These are phyloP conservation scores for Procambarus virginalis DNA, from an alignment of 1,140 invertebrate species.

Conservation along the genomic window DNA sequence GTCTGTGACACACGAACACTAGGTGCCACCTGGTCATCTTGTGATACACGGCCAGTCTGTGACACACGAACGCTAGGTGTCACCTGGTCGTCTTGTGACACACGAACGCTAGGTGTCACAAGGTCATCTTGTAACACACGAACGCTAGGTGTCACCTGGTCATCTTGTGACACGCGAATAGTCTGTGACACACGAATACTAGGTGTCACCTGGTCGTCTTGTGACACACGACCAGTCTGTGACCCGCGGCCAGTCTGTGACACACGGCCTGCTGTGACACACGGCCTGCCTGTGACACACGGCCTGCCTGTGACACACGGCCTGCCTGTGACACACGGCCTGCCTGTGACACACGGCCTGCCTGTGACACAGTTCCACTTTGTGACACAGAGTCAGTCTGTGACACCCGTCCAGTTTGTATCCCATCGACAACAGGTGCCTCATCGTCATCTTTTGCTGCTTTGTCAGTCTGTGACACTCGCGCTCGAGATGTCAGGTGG, in stretches of 20 bases:
- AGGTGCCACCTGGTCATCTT: not conserved
- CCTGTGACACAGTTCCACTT: not conserved
- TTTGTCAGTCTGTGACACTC: not conserved
- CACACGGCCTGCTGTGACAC: not conserved
- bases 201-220: not conserved
- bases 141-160: not conserved
- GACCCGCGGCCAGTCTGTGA: not conserved
- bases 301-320: not conserved
- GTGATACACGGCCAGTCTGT: not conserved
- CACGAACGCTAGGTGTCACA: not conserved
- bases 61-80: not conserved
- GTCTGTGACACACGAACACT: not conserved
- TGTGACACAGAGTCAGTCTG: not conserved
- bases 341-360: not conserved
- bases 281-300: not conserved
- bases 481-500: not conserved
- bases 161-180: not conserved
- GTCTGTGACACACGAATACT: not conserved
- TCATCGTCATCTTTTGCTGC: not conserved
- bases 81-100: not conserved
- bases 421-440: not conserved
- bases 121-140: not conserved
- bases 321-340: not conserved
- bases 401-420: not conserved
- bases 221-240: not conserved